Base-by-base conservation (phyloP, 1,140 invertebrate genomes). In the Cydia strobilella region DNA sequence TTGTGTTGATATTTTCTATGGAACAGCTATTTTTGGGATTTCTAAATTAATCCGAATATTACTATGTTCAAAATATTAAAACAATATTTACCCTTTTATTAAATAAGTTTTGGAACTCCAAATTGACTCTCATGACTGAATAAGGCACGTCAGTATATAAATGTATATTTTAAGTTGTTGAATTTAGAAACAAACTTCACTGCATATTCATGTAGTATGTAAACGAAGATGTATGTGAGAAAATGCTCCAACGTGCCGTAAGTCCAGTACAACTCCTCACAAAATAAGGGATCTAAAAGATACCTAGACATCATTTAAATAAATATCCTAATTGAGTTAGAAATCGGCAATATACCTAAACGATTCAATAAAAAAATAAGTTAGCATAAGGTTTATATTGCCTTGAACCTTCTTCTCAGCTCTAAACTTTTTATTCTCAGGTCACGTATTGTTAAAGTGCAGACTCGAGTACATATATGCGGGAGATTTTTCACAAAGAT, bases 141-240 rank as follows among this genome's bases (percentile, higher is more conserved):
- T 39, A 10, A 39, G 35, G 35, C 10, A 39, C 7, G 9, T 31
- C 1, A 9, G 7, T 39, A 39, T 9, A 15, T 13, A 51, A 18
- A 51, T 51, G 6, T 20, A 23, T 23, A 20, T 59, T 23, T 23
- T 18, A 59, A 59, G 54, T 59, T 23, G 20, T 59, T 59, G 54
- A 59, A 59, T 59, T 59, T 35, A 31, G 23, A n/a, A 65, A 9
- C 2, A 59, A 65, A 65, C 63, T 65, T 18, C 27, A 65, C 13
- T 27, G 15, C 63, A 65, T 65, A 65, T 65, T 27, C 63, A 65
- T 65, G 27, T 65, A 27, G 63, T 65, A 65, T 65, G 63, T 65
- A 65, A 35, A 65, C 63, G 13, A 65, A n/a, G 27, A 65, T 65
- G 63, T 27, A 65, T 65, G 15, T 35, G 63, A 65, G 25, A 31